These are phyloP conservation scores for Lates japonicus DNA, from an alignment of 2,797 vertebrate genomes.

Conservation along the genomic window DNA sequence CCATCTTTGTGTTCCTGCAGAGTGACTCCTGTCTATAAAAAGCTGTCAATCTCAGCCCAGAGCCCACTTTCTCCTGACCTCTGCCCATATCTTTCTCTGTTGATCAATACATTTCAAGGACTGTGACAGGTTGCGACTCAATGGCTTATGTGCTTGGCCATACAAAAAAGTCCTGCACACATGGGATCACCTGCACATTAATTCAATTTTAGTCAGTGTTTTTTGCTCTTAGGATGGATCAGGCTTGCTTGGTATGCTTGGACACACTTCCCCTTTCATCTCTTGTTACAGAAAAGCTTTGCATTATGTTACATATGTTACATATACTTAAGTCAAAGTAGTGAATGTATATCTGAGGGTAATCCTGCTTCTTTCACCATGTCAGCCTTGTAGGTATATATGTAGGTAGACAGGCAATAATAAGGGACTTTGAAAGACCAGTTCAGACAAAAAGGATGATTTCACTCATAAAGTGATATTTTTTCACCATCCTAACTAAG, in stretches of 20 bases:
- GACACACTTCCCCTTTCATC: conserved; percentile 10
- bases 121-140: conserved; percentile 36
- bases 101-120: conserved; percentile 54
- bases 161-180: conserved; percentile 17
- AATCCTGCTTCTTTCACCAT: not conserved
- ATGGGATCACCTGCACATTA: conserved; percentile 6
- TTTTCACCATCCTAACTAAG: not conserved
- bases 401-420: not conserved
- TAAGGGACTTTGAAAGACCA: not conserved
- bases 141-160: not conserved
- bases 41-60: conserved; percentile 40
- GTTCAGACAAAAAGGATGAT: not conserved
- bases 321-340: not conserved
- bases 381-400: not conserved
- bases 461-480: not conserved
- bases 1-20: conserved; percentile 36
- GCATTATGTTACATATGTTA: not conserved
- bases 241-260: conserved; percentile 24
- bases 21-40: conserved; percentile 58
- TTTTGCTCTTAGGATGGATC: conserved; percentile 1
- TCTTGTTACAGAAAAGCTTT: not conserved
- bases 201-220: conserved; percentile 33
- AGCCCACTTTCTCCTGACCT: conserved; percentile 44
- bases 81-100: conserved; percentile 34
- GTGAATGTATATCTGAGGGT: not conserved